Base-by-base conservation (phyloP, 2,113 vertebrate genomes). In the Mustelus asterias region DNA sequence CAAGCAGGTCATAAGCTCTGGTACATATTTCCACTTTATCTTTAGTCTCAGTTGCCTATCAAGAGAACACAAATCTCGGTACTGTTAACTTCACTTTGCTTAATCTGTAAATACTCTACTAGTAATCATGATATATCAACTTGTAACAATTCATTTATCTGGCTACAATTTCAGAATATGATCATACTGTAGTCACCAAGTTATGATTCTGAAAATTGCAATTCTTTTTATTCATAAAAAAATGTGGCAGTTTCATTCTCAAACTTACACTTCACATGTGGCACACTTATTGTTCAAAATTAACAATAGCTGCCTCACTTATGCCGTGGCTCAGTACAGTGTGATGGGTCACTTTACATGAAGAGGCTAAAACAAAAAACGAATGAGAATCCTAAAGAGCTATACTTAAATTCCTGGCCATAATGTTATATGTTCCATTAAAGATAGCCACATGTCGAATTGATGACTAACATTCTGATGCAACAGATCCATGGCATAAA, bases 31-130 rank as follows among this genome's bases (percentile, higher is more conserved):
- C 97, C 95, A 99, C 97, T 97, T 99, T 99, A 60, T 96, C 96
- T 48, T 99, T 98, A 1, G 98, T 97, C 96, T 99, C 99, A 96
- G 99, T 99, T 22, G 99, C 99, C 99, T 99, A 96, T 94, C 41
- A 96, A 96, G 96, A 33, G n/a, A 93, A 95, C 58, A 85, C 14
- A 95, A 60, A 95, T 26, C 70, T 33, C 14, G 76, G 6, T 63
- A 41, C 22, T 54, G 14, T n/a, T n/a, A 54, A 90, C 11, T 54
- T 60, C 88, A 18, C 54, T 90, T 16, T n/a, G 88, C n/a, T 41
- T 83, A 65, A 93, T 93, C 60, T 41, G 60, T n/a, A 65, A 65
- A 22, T 37, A 65, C n/a, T 83, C 37, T 37, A 41, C 6, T 20
- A 1, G 18, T 20, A 44, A 22, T 7, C 1, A 41, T 1, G 3